Evolutionary conservation across 35 echinoderm and acorn worm genomes (phyloP).

Genomic region (Chiridota heheva): DNA sequence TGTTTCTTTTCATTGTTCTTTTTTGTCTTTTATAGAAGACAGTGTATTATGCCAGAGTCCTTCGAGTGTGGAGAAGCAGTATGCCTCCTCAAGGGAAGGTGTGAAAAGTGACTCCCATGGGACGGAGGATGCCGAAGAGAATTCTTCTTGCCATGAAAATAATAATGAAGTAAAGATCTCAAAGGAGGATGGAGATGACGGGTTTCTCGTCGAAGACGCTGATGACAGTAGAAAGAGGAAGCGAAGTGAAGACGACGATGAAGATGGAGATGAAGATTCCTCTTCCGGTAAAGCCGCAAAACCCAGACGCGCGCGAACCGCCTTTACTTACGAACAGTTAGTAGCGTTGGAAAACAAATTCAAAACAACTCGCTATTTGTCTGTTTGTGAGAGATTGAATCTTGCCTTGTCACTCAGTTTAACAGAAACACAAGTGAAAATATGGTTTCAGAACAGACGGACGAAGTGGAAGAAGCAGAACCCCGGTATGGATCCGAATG

Average conservation of each 20-base stretch:
- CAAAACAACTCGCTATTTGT: slow-evolving; percentile 57
- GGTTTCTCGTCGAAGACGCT: no score
- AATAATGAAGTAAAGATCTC: no score
- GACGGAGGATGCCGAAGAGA: no score
- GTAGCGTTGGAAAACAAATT: slow-evolving; percentile 71
- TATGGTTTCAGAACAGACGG: slow-evolving; percentile 68
- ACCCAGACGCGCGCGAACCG: slow-evolving; percentile 52
- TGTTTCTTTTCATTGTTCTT: no score
- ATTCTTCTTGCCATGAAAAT: no score
- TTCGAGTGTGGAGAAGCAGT: no score
- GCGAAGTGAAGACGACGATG: slow-evolving; percentile 17
- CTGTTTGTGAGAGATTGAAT: slow-evolving; percentile 64
- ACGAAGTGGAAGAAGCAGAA: slow-evolving; percentile 81
- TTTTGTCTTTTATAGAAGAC: no score
- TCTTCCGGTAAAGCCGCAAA: slow-evolving; percentile 40
- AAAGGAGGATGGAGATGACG: no score
- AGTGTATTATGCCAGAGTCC: no score
- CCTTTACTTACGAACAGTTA: slow-evolving; percentile 72
- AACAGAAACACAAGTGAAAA: slow-evolving; percentile 74
- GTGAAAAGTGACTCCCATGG: no score
- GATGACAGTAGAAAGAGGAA: slow-evolving; percentile 36
- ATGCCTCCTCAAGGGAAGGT: no score
- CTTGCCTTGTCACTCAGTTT: slow-evolving; percentile 58
- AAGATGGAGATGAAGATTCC: slow-evolving; percentile 35
- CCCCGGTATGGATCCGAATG: slow-evolving; percentile 69